These are phyloP conservation scores for Antechinus flavipes DNA, from an alignment of 2,113 vertebrate species.

Conservation along the genomic window DNA sequence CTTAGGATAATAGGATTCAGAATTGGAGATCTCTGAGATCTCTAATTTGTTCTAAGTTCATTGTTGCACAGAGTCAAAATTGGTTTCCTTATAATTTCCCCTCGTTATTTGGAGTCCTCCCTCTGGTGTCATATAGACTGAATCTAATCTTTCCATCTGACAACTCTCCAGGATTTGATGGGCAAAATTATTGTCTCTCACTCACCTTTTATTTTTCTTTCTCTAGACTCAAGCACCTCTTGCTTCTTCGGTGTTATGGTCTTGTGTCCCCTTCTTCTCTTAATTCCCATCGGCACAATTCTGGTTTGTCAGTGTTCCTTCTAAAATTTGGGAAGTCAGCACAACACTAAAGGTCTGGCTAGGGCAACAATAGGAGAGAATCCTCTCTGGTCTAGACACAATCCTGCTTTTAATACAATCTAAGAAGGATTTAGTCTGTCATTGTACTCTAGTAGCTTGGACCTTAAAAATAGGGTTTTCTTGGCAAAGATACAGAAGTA, in stretches of 20 bases:
- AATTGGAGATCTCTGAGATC: not conserved
- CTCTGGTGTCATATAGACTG: not conserved
- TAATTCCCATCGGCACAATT: not conserved
- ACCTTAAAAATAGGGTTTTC: not conserved
- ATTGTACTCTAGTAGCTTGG: not conserved
- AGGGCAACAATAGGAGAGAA: not conserved
- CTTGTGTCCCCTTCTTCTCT: not conserved
- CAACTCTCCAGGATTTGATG: not conserved
- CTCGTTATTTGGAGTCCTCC: not conserved
- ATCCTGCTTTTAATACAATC: not conserved
- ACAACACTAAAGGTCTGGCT: not conserved
- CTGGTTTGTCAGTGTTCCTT: not conserved
- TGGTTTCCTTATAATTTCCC: not conserved
- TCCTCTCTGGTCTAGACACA: not conserved
- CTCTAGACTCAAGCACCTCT: not conserved
- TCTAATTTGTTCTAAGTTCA: not conserved
- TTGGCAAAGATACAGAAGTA: not conserved
- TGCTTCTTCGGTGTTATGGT: not conserved
- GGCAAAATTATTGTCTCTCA: not conserved
- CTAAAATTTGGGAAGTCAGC: not conserved
- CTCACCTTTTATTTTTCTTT: not conserved
- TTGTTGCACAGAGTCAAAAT: not conserved
- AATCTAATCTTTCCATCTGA: not conserved
- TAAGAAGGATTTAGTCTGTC: not conserved
- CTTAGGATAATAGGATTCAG: not conserved